A percentile compares a stretch with the other conserved stretches of the same genome.
Evolutionary conservation across 2,113 vertebrate genomes (phyloP).

Genomic region (Rallus limicola): DNA sequence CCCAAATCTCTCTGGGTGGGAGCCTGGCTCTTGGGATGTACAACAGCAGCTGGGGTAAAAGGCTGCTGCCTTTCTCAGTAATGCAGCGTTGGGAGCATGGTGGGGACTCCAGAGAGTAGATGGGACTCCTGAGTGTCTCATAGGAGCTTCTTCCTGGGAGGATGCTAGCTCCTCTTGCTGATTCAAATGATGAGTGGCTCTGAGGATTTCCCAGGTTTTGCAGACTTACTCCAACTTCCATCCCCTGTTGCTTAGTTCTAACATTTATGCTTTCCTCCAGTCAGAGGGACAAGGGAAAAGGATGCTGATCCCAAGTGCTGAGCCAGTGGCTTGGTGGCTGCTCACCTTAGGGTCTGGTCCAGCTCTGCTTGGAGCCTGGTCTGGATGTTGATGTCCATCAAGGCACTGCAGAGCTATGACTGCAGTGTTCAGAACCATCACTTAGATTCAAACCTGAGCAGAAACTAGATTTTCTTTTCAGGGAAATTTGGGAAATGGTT

Average conservation of each 20-base stretch:
- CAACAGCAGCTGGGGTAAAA: too few relatives aligned
- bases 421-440: fast-evolving
- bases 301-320: not conserved
- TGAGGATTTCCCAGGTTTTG: not conserved
- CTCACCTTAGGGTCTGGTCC: not conserved
- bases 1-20: fast-evolving
- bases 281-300: not conserved
- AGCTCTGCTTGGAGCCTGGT: not conserved
- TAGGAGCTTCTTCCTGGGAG: not conserved
- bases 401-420: not conserved
- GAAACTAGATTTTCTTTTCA: not conserved
- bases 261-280: not conserved
- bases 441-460: not conserved
- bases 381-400: fast-evolving
- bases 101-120: too few relatives aligned
- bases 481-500: not conserved
- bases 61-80: not conserved
- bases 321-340: not conserved
- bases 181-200: fast-evolving
- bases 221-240: not conserved
- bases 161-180: not conserved
- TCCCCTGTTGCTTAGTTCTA: not conserved
- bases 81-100: fast-evolving
- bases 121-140: too few relatives aligned
- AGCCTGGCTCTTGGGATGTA: not conserved